Evolutionary conservation across 2,797 vertebrate species (phyloP).

Genomic region (Phaenicophaeus curvirostris): DNA sequence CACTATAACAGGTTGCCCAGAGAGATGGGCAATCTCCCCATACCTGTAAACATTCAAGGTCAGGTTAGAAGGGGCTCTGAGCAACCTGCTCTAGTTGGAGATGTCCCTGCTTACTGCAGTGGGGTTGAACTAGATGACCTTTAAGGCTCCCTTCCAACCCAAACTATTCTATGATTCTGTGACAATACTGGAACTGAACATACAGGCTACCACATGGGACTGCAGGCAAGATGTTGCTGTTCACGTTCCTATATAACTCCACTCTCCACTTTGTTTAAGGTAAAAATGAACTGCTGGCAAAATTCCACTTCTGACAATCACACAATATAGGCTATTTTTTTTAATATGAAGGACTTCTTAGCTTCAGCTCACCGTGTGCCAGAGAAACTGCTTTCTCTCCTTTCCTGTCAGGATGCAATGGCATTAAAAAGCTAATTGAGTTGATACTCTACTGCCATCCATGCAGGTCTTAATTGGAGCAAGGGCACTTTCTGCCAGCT

Average conservation of each 20-base stretch:
- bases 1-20: no score
- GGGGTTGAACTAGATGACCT: no score
- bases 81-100: no score
- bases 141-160: no score
- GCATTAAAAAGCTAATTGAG: not conserved
- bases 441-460: not conserved
- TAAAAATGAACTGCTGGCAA: not conserved
- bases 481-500: not conserved
- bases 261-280: not conserved
- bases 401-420: not conserved
- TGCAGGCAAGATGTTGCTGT: not conserved
- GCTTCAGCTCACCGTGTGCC: fast-evolving
- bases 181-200: not conserved
- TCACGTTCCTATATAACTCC: not conserved
- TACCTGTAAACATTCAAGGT: no score
- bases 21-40: no score
- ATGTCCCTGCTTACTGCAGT: no score
- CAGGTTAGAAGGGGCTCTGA: no score
- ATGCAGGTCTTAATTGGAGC: not conserved
- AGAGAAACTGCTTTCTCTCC: not conserved
- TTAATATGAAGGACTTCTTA: not conserved
- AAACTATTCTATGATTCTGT: no score
- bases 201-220: not conserved
- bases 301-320: not conserved
- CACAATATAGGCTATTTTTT: not conserved